These are phyloP conservation scores for Chanos chanos DNA, from an alignment of 2,797 vertebrate genomes.

Conservation along the genomic window DNA sequence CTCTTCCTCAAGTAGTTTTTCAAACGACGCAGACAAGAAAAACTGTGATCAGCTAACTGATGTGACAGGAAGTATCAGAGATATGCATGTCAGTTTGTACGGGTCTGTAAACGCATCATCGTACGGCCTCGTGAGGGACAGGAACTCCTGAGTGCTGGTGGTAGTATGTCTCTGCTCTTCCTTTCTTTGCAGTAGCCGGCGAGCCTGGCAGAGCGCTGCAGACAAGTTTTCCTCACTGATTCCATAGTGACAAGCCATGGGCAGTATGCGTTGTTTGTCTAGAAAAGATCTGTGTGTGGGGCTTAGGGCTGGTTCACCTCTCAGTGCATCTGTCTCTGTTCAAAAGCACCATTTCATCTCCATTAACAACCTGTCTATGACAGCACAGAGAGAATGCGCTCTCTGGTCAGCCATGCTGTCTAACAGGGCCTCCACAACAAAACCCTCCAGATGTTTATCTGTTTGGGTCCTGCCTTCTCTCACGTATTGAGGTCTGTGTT, in stretches of 20 bases:
- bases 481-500: not conserved
- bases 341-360: slow-evolving; percentile 7
- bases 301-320: slow-evolving; percentile 4
- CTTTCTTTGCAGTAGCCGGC: slow-evolving; percentile 1
- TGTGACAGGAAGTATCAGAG: slow-evolving; percentile 14
- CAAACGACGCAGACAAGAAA: too few relatives aligned
- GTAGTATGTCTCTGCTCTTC: slow-evolving; percentile 3
- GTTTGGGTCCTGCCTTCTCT: slow-evolving; percentile 1
- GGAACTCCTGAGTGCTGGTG: slow-evolving; percentile 3
- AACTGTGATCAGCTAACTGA: not conserved
- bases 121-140: not conserved
- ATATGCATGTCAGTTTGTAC: not conserved
- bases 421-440: slow-evolving; percentile 8
- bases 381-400: slow-evolving; percentile 8
- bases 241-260: slow-evolving; percentile 1
- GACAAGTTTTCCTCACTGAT: slow-evolving; percentile 7
- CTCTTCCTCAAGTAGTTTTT: slow-evolving; percentile 9
- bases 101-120: slow-evolving; percentile 14
- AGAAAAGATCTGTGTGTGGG: slow-evolving; percentile 16
- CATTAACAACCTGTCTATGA: slow-evolving; percentile 18
- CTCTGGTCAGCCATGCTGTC: slow-evolving; percentile 16
- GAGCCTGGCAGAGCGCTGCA: slow-evolving; percentile 2
- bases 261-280: not conserved
- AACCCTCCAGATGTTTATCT: not conserved
- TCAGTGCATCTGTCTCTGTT: slow-evolving; percentile 9